Conservation (phyloP, 1,140 invertebrate genomes). For the Macrobrachium nipponense region DNA sequence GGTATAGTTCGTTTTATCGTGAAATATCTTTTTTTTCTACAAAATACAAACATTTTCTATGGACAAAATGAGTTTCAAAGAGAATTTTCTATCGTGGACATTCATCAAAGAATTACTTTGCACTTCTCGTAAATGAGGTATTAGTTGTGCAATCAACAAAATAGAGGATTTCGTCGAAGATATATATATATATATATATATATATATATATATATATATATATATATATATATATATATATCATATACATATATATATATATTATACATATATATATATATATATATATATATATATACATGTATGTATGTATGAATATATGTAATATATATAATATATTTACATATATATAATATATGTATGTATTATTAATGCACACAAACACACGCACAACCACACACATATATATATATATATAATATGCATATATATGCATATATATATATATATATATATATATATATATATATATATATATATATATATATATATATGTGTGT, state of each 20-base stretch:
- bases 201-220: slow-evolving; percentile 4
- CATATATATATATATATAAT: neutral
- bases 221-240: slow-evolving; percentile 10
- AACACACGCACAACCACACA: no score
- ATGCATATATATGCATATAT: neutral
- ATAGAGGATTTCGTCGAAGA: no score
- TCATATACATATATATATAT: slow-evolving; percentile 18
- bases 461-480: neutral
- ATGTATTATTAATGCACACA: no score
- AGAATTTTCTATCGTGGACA: no score
- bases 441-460: neutral
- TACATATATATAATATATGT: neutral
- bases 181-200: slow-evolving; percentile 19
- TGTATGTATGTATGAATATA: neutral
- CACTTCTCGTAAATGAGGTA: no score
- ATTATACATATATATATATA: slow-evolving; percentile 13
- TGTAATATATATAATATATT: neutral
- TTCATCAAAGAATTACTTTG: no score
- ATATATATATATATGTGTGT: neutral
- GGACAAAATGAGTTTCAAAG: no score
- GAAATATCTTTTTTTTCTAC: no score
- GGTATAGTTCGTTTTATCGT: no score
- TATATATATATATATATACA: neutral
- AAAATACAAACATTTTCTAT: no score
- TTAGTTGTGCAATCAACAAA: no score